Conservation (phyloP, 2,113 vertebrate genomes). For the Nasalis larvatus region DNA sequence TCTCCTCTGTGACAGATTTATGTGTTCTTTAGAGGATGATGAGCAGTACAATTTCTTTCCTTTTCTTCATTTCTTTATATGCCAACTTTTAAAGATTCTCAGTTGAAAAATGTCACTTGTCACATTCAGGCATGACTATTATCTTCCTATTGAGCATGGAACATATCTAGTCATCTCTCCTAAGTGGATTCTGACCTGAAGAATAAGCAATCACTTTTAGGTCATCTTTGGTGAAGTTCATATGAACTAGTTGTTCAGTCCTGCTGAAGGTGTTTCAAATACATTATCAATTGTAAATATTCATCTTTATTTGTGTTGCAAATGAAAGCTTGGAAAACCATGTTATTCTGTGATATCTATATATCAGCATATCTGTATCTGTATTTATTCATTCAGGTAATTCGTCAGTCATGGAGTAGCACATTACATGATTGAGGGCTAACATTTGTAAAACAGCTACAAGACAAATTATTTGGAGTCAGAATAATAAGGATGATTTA, state of each 20-base stretch:
- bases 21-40: constrained; percentile 55
- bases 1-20: constrained; percentile 65
- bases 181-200: constrained; percentile 63
- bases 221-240: not conserved
- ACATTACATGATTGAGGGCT: not conserved
- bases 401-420: not conserved
- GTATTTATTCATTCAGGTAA: not conserved
- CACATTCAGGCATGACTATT: constrained; percentile 20
- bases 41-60: constrained; percentile 54
- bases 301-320: not conserved
- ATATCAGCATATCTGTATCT: not conserved
- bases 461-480: not conserved
- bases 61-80: constrained; percentile 61
- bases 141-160: constrained; percentile 51
- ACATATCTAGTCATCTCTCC: not conserved
- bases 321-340: not conserved
- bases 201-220: not conserved
- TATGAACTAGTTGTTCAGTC: not conserved
- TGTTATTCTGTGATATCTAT: not conserved
- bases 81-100: constrained; percentile 48
- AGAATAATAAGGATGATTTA: not conserved
- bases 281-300: not conserved
- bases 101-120: constrained; percentile 69
- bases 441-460: not conserved
- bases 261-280: not conserved